Evolutionary conservation across 2,113 vertebrate genomes (phyloP).

Genomic region (Onychorhynchus coronatus): DNA sequence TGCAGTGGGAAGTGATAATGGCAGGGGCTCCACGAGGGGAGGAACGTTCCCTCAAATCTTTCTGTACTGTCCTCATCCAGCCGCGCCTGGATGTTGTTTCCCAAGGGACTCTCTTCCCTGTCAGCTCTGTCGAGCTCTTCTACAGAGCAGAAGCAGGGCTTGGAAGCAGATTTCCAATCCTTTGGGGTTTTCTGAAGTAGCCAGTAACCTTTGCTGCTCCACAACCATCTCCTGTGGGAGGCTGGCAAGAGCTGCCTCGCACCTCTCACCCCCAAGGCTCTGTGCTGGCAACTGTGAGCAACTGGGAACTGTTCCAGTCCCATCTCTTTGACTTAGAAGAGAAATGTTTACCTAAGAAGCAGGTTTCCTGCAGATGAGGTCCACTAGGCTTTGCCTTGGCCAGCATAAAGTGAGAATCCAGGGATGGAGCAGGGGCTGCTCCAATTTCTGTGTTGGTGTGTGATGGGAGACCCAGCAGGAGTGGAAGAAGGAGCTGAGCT

Average conservation of each 20-base stretch:
- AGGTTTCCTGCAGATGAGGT: neutral
- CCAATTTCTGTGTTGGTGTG: fast-evolving
- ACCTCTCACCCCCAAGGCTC: neutral
- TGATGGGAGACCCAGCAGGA: fast-evolving
- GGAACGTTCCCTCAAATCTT: neutral
- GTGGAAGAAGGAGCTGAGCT: neutral
- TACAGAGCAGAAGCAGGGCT: neutral
- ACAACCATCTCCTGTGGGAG: fast-evolving
- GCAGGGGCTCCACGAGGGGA: fast-evolving
- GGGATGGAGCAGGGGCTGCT: neutral
- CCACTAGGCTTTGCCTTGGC: neutral
- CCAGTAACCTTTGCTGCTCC: neutral
- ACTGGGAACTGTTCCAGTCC: neutral
- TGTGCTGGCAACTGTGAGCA: neutral
- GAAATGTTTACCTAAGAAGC: neutral
- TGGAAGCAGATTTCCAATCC: neutral
- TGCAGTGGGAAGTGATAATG: fast-evolving
- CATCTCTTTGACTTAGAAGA: neutral
- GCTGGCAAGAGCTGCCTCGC: neutral
- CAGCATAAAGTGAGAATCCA: fast-evolving
- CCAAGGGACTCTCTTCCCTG: neutral
- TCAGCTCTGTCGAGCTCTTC: neutral
- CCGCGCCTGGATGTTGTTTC: neutral
- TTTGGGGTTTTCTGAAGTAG: neutral
- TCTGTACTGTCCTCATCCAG: neutral